These are phyloP conservation scores for Caenorhabditis sulstoni DNA, from an alignment of 2,888 invertebrate genomes.

Conservation along the genomic window DNA sequence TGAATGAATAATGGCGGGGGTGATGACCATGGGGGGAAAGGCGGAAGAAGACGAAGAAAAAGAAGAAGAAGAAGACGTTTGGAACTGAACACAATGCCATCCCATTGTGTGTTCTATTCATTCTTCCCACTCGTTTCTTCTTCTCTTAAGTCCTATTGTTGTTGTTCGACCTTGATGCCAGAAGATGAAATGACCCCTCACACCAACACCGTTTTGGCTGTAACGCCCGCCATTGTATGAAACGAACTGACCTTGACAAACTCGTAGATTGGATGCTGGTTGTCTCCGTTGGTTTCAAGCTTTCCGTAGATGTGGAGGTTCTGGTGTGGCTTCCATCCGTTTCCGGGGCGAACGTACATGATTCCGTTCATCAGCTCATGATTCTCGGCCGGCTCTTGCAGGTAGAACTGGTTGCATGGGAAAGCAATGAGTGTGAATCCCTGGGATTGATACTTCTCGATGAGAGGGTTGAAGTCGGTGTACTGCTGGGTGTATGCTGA, in stretches of 20 bases:
- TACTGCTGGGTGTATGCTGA: constrained; percentile 81
- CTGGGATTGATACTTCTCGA: constrained; percentile 76
- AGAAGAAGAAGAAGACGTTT: constrained; percentile 17
- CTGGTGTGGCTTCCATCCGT: constrained; percentile 79
- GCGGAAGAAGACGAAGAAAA: constrained; percentile 16
- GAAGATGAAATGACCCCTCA: constrained; percentile 23
- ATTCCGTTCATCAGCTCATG: constrained; percentile 80
- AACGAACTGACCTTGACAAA: constrained; percentile 76
- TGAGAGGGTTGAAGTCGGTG: constrained; percentile 80
- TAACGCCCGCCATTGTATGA: constrained; percentile 13
- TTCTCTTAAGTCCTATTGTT: constrained; percentile 7
- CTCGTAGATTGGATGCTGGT: constrained; percentile 80
- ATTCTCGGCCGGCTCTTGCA: constrained; percentile 80
- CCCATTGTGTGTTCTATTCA: constrained; percentile 29
- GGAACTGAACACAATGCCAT: constrained; percentile 53
- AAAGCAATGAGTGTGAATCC: constrained; percentile 79
- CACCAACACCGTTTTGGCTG: constrained; percentile 3
- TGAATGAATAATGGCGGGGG: constrained; percentile 15
- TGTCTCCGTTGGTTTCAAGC: constrained; percentile 80
- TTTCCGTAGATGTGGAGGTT: constrained; percentile 81
- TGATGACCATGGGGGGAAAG: background rate
- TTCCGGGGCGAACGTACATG: constrained; percentile 79
- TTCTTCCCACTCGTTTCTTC: background rate
- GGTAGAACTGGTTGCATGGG: constrained; percentile 81
- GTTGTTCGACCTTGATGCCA: constrained; percentile 48